phyloP scores from a whole-genome alignment of 2,888 invertebrate genomes.

The Caenorhabditis sp. region DNA sequence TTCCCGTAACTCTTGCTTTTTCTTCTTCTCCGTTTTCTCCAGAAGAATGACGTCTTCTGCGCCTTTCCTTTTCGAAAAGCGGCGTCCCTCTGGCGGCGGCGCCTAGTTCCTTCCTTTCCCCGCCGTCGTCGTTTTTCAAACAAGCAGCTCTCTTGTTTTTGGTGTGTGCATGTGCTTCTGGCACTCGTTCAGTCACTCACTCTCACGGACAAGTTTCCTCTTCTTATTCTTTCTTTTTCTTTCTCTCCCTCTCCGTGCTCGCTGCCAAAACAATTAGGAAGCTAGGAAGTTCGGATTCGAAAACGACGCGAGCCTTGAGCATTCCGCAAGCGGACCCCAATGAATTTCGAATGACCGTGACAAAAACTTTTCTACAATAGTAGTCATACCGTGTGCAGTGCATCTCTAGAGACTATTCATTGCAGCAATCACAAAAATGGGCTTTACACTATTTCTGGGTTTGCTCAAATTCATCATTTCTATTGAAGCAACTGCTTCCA shows the following conservation, averaged over 20 bases:
- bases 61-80: slow-evolving; percentile 1
- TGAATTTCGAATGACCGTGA: slow-evolving; percentile 5
- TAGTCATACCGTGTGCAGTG: too few species aligned
- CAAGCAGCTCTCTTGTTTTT: slow-evolving; percentile 14
- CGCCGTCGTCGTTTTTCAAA: slow-evolving; percentile 5
- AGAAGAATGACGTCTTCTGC: slow-evolving; percentile 22
- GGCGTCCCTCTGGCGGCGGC: slow-evolving; percentile 19
- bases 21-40: not conserved
- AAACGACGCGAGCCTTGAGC: not conserved
- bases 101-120: slow-evolving; percentile 43
- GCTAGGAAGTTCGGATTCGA: slow-evolving; percentile 12
- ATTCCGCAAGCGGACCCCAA: too few species aligned
- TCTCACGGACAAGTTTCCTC: slow-evolving; percentile 3
- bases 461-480: not conserved
- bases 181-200: not conserved
- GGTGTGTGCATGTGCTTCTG: not conserved
- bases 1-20: slow-evolving; percentile 8
- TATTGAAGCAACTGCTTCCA: too few species aligned
- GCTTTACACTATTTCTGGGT: too few species aligned
- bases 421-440: too few species aligned
- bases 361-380: too few species aligned
- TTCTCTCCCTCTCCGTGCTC: not conserved
- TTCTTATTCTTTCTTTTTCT: not conserved
- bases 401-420: too few species aligned
- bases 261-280: slow-evolving; percentile 35